Percentiles rank a stretch among this genome's conserved stretches.
These are phyloP conservation scores for Halocynthia roretzi DNA, from an alignment of 23 tunicate species.

Conservation along the genomic window DNA sequence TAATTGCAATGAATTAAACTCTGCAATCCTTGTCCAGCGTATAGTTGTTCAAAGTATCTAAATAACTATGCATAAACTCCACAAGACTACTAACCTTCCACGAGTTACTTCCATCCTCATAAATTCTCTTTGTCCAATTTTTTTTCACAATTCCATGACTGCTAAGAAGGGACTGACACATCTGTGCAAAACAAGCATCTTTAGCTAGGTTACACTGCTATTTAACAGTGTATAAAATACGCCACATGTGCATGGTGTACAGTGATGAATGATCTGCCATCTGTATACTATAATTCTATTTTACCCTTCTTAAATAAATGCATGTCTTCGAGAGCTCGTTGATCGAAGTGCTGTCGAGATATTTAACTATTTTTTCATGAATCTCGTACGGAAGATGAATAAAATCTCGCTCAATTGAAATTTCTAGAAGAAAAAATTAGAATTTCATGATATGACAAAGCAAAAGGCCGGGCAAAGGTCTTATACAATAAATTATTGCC, in stretches of 20 bases:
- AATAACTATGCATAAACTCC: too few species aligned
- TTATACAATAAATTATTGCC: too few species aligned
- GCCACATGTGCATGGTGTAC: too few species aligned
- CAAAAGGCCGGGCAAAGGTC: too few species aligned
- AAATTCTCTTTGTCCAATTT: conserved; percentile 46
- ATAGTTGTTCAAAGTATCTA: too few species aligned
- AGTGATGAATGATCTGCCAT: too few species aligned
- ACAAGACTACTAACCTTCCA: conserved; percentile 28
- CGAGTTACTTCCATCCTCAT: conserved; percentile 25
- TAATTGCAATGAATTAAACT: too few species aligned
- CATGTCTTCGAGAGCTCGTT: conserved; percentile 60
- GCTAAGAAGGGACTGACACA: conserved; percentile 32
- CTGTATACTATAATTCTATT: too few species aligned
- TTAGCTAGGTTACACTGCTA: too few species aligned
- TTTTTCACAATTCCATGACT: conserved; percentile 50
- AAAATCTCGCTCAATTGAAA: neutral
- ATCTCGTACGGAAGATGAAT: conserved; percentile 50
- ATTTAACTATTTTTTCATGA: conserved; percentile 18
- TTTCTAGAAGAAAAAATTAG: neutral
- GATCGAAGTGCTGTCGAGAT: conserved; percentile 56
- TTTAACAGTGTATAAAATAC: too few species aligned
- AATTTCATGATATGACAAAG: too few species aligned
- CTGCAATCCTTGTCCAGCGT: neutral
- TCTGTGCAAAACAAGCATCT: neutral
- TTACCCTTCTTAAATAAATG: conserved; percentile 19